Percentiles rank a stretch among this genome's conserved stretches.
Conservation (phyloP, 2,797 vertebrate species). For the Semaprochilodus insignis region DNA sequence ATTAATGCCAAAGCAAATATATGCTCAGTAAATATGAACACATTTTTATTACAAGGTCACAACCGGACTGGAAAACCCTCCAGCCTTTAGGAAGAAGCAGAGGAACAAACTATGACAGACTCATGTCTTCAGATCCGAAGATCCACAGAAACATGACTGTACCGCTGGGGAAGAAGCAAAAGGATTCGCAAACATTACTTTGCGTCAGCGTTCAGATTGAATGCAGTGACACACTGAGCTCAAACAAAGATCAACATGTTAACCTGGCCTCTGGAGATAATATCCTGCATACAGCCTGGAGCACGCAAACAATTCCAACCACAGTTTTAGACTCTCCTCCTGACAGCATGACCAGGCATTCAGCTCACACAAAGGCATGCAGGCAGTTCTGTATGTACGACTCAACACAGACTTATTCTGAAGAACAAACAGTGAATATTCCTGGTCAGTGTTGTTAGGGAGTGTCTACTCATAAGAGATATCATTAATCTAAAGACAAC, state of each 20-base stretch:
- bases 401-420: not conserved
- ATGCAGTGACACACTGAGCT: not conserved
- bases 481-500: too few relatives aligned
- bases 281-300: not conserved
- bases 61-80: constrained; percentile 42
- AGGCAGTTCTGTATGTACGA: not conserved
- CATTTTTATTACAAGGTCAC: constrained; percentile 59
- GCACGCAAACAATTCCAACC: not conserved
- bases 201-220: not conserved
- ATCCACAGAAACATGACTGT: not conserved
- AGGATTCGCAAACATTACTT: not conserved
- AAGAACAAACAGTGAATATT: constrained; percentile 25
- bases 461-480: too few relatives aligned
- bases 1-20: constrained; percentile 13
- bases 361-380: not conserved
- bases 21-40: constrained; percentile 14
- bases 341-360: not conserved
- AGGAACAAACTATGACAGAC: not conserved
- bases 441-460: constrained; percentile 28
- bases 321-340: not conserved
- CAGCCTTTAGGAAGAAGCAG: constrained; percentile 36
- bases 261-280: not conserved
- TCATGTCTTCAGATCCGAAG: not conserved
- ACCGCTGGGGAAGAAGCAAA: constrained; percentile 5
- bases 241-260: not conserved